Evolutionary conservation across 1,140 invertebrate species (phyloP).

Genomic region (Zaprionus capensis): DNA sequence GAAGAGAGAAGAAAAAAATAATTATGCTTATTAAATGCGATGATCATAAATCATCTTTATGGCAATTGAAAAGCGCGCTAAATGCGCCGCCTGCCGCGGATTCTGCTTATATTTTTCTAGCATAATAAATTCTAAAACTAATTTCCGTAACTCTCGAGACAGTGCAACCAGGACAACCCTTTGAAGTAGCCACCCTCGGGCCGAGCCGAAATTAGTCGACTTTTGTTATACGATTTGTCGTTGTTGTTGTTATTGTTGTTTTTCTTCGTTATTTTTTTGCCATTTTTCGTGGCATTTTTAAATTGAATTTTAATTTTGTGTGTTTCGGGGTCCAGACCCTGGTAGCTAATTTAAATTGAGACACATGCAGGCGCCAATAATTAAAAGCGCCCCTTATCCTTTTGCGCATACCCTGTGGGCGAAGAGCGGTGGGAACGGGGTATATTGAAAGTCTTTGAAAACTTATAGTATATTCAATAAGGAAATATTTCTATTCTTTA

Average conservation of each 20-base stretch:
- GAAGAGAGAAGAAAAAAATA: constrained; percentile 44
- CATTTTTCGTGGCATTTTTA: constrained; percentile 78
- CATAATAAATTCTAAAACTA: constrained; percentile 75
- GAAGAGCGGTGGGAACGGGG: background rate
- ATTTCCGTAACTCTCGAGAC: constrained; percentile 52
- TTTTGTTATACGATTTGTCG: constrained; percentile 67
- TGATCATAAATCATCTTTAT: constrained; percentile 81
- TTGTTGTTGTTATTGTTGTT: constrained; percentile 1
- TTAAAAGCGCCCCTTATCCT: constrained; percentile 69
- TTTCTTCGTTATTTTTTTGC: constrained; percentile 30
- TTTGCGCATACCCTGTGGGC: constrained; percentile 15
- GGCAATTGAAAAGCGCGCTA: constrained; percentile 77
- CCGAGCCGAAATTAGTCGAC: constrained; percentile 65
- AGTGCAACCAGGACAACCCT: constrained; percentile 58
- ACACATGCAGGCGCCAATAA: constrained; percentile 81
- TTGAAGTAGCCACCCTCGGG: constrained; percentile 67
- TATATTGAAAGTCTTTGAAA: background rate
- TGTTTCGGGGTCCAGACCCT: constrained; percentile 26
- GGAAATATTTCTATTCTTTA: too few species aligned
- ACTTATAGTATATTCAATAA: background rate
- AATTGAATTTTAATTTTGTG: constrained; percentile 80
- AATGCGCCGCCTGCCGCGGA: constrained; percentile 41
- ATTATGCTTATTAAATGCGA: constrained; percentile 79
- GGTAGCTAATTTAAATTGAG: constrained; percentile 81
- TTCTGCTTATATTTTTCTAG: constrained; percentile 25